These are phyloP conservation scores for Pseudomyrmex sp. DNA, from an alignment of 1,140 invertebrate genomes.

Conservation along the genomic window DNA sequence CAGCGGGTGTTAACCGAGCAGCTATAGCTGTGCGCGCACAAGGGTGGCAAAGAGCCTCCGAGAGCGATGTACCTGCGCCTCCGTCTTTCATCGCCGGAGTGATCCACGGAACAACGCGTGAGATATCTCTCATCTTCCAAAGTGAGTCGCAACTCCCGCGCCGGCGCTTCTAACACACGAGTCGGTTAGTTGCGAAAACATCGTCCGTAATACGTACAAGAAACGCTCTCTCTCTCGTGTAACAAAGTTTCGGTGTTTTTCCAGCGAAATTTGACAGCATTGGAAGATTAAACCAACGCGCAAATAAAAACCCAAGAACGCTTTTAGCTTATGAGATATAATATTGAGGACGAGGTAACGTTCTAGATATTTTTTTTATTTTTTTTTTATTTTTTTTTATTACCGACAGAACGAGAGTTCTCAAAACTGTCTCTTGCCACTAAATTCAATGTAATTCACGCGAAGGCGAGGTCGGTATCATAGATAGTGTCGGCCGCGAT, in stretches of 20 bases:
- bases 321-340: neutral
- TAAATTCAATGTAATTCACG: neutral
- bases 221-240: neutral
- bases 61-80: conserved; percentile 20
- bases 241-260: neutral
- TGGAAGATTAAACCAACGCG: neutral
- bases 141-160: conserved; percentile 12
- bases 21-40: neutral
- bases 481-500: conserved; percentile 33
- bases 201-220: neutral
- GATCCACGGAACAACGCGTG: conserved; percentile 22
- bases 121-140: conserved; percentile 38
- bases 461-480: neutral
- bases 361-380: neutral
- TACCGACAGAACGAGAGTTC: neutral
- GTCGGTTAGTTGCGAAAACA: neutral
- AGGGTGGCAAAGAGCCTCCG: neutral
- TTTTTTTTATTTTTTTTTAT: neutral
- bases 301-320: neutral
- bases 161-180: neutral
- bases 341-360: too few species aligned
- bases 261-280: neutral
- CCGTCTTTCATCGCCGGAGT: conserved; percentile 18
- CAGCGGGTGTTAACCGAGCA: conserved; percentile 34
- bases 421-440: neutral